Percentiles rank a stretch among this genome's conserved stretches.
Evolutionary conservation across 1,140 invertebrate genomes (phyloP).

Genomic region (Bombus impatiens): DNA sequence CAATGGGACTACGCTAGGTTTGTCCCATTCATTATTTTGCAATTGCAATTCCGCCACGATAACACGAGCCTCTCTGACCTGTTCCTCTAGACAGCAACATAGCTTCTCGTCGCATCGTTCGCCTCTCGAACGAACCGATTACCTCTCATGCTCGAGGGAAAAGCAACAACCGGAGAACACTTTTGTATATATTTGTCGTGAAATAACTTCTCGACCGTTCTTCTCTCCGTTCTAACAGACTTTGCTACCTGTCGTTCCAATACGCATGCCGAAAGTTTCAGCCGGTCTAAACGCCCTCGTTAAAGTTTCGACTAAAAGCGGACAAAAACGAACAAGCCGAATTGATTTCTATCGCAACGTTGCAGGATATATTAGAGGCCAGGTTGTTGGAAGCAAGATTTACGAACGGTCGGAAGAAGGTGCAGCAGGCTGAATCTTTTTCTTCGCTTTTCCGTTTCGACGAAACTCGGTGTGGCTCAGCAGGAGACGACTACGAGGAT

Average conservation of each 20-base stretch:
- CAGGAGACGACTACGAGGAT: too few species aligned
- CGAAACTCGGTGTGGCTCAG: too few species aligned
- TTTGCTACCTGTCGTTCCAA: background rate
- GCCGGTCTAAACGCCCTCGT: too few species aligned
- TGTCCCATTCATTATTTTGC: conserved; percentile 57
- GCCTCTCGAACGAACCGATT: background rate
- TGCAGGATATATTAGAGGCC: too few species aligned
- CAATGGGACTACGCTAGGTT: conserved; percentile 45
- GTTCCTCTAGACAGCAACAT: background rate
- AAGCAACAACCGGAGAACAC: background rate
- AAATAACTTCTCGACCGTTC: background rate
- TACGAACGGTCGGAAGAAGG: too few species aligned
- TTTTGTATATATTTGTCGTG: background rate
- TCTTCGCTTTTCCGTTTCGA: too few species aligned
- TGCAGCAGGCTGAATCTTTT: too few species aligned
- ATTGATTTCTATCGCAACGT: too few species aligned
- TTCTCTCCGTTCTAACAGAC: background rate
- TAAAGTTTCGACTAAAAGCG: background rate
- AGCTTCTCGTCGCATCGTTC: too few species aligned
- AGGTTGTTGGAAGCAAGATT: too few species aligned
- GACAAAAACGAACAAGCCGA: background rate
- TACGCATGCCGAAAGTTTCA: background rate
- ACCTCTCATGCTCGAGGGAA: background rate
- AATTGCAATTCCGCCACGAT: conserved; percentile 51
- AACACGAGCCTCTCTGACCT: conserved; percentile 33